phyloP scores from a whole-genome alignment of 1,140 invertebrate genomes.

The Drosophila kurseongensis region DNA sequence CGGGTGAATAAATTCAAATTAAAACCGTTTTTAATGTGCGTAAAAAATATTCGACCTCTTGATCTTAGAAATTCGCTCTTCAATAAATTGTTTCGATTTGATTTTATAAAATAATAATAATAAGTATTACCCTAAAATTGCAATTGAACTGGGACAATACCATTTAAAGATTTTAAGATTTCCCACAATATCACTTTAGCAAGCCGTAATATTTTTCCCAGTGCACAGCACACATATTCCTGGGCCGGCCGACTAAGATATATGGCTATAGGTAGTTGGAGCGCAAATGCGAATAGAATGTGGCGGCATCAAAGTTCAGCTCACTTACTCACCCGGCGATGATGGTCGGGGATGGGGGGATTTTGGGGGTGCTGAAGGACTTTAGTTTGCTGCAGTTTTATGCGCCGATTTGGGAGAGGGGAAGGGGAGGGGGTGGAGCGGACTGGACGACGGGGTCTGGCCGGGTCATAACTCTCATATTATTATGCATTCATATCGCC shows the following conservation, averaged over 20 bases:
- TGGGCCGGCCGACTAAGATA: slow-evolving; percentile 66
- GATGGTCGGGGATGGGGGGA: slow-evolving; percentile 30
- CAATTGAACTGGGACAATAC: too few species aligned
- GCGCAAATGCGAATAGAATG: slow-evolving; percentile 81
- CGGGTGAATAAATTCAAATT: too few species aligned
- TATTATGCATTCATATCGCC: slow-evolving; percentile 81
- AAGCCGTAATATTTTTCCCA: background rate
- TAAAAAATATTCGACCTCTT: too few species aligned
- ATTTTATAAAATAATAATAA: too few species aligned
- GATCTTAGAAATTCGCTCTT: too few species aligned
- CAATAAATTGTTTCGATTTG: too few species aligned
- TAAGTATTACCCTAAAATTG: too few species aligned
- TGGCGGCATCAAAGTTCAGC: slow-evolving; percentile 82
- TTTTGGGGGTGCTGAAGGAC: slow-evolving; percentile 45
- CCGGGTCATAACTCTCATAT: slow-evolving; percentile 70
- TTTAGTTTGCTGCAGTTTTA: slow-evolving; percentile 72
- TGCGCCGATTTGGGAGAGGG: slow-evolving; percentile 29
- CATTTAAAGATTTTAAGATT: too few species aligned
- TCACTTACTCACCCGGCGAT: slow-evolving; percentile 78
- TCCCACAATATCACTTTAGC: too few species aligned
- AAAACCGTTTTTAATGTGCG: too few species aligned
- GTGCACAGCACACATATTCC: slow-evolving; percentile 36
- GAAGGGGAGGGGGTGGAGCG: background rate
- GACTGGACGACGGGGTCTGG: slow-evolving; percentile 28
- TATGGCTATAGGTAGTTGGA: slow-evolving; percentile 76